A percentile compares a stretch with the other conserved stretches of the same genome.
phyloP scores from a whole-genome alignment of 1,140 invertebrate species.

The Nasonia giraulti region DNA sequence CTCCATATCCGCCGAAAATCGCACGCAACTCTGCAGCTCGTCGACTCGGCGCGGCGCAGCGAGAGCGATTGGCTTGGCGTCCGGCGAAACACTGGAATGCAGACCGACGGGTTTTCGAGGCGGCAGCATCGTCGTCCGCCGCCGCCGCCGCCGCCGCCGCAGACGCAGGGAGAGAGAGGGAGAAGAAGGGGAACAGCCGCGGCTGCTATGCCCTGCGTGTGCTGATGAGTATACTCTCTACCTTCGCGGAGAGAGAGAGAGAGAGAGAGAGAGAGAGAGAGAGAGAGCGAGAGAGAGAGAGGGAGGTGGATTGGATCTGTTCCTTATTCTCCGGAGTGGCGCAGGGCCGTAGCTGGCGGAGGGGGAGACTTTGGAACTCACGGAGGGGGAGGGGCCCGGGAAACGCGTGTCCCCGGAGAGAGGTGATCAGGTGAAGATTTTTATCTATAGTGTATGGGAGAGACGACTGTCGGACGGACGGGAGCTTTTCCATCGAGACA shows the following conservation, averaged over 20 bases:
- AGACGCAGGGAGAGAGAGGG: background rate
- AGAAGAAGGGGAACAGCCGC: background rate
- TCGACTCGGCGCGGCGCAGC: background rate
- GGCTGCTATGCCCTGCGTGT: background rate
- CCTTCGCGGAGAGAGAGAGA: background rate
- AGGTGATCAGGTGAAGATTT: background rate
- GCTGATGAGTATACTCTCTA: background rate
- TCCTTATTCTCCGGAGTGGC: slow-evolving; percentile 19
- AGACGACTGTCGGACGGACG: too few species aligned
- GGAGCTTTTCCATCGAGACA: too few species aligned
- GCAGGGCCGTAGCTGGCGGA: slow-evolving; percentile 13
- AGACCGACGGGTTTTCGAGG: slow-evolving; percentile 60
- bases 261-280: background rate
- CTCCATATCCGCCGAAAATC: background rate
- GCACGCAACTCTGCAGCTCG: background rate
- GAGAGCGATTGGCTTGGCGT: slow-evolving; percentile 50
- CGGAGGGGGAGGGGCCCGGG: background rate
- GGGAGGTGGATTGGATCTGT: background rate
- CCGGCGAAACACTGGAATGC: slow-evolving; percentile 61
- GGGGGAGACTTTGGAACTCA: background rate
- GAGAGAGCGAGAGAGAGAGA: background rate
- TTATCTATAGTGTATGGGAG: background rate
- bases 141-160: background rate
- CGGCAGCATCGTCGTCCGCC: slow-evolving; percentile 50
- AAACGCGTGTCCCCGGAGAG: background rate